Conservation (phyloP, 2,888 invertebrate species). For the Papilio protenor region DNA sequence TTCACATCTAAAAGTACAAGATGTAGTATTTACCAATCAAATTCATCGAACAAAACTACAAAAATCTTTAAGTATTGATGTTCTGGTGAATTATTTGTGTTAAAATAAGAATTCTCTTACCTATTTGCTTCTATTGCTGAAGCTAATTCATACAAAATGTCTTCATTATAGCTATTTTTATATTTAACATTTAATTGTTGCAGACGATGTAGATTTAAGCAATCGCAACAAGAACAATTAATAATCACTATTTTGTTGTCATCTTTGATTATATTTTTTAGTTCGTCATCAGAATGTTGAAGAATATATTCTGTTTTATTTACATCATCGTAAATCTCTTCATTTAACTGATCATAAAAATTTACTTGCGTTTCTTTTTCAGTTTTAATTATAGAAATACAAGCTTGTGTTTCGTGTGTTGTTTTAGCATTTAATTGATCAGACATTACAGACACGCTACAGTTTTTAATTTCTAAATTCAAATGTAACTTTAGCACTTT, state of each 20-base stretch:
- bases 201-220: slow-evolving; percentile 8
- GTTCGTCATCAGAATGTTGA: slow-evolving; percentile 32
- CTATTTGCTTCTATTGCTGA: slow-evolving; percentile 23
- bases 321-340: neutral
- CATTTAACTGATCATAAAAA: slow-evolving; percentile 31
- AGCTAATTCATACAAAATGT: slow-evolving; percentile 21
- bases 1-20: slow-evolving; percentile 22
- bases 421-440: slow-evolving; percentile 12
- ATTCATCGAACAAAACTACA: neutral
- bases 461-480: slow-evolving; percentile 41
- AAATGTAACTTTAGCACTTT: slow-evolving; percentile 39
- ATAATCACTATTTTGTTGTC: slow-evolving; percentile 43
- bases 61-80: too few relatives aligned
- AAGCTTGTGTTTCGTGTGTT: slow-evolving; percentile 1
- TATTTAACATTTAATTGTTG: slow-evolving; percentile 27
- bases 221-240: slow-evolving; percentile 45
- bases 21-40: neutral
- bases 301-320: neutral
- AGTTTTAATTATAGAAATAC: neutral
- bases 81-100: too few relatives aligned
- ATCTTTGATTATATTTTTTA: slow-evolving; percentile 27
- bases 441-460: slow-evolving; percentile 26
- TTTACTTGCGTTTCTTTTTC: slow-evolving; percentile 41
- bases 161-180: neutral
- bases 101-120: slow-evolving; percentile 1